Conservation (phyloP, 2,888 invertebrate species). For the Chalcis sispes region DNA sequence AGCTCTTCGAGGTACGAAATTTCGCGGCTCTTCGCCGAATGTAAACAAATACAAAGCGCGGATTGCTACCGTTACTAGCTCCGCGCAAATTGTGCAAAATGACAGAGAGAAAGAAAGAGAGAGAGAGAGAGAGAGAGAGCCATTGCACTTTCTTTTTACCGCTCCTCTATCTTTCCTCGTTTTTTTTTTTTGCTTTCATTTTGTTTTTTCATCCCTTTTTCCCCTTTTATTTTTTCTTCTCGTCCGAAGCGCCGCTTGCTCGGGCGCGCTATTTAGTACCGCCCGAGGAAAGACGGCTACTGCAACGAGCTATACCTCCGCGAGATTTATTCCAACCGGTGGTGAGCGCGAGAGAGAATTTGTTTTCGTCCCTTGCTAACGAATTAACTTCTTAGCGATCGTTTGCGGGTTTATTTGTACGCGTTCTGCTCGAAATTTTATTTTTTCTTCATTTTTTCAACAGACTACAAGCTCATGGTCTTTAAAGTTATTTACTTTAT, state of each 20-base stretch:
- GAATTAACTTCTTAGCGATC: too few species aligned
- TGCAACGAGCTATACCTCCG: too few species aligned
- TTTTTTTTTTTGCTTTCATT: neutral
- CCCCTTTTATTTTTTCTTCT: neutral
- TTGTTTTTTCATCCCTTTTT: neutral
- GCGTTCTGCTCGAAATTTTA: too few species aligned
- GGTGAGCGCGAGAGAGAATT: neutral
- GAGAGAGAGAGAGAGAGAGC: too few species aligned
- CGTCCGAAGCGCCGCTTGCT: neutral
- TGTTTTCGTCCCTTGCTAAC: too few species aligned
- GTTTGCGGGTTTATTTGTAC: too few species aligned
- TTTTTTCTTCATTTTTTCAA: too few species aligned
- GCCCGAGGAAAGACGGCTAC: neutral
- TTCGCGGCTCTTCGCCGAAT: conserved; percentile 38
- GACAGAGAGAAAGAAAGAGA: conserved; percentile 26
- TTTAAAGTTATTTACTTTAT: too few species aligned
- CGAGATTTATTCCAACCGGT: too few species aligned
- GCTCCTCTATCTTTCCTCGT: neutral
- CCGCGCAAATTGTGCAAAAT: conserved; percentile 49
- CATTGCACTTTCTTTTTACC: neutral
- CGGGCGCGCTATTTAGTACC: neutral
- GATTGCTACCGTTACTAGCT: too few species aligned
- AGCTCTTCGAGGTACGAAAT: conserved; percentile 52
- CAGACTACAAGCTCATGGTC: too few species aligned
- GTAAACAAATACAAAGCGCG: conserved; percentile 22